A percentile compares a stretch with the other conserved stretches of the same genome.
Conservation (phyloP, 2,113 vertebrate genomes). For the Psittacus erithacus region DNA sequence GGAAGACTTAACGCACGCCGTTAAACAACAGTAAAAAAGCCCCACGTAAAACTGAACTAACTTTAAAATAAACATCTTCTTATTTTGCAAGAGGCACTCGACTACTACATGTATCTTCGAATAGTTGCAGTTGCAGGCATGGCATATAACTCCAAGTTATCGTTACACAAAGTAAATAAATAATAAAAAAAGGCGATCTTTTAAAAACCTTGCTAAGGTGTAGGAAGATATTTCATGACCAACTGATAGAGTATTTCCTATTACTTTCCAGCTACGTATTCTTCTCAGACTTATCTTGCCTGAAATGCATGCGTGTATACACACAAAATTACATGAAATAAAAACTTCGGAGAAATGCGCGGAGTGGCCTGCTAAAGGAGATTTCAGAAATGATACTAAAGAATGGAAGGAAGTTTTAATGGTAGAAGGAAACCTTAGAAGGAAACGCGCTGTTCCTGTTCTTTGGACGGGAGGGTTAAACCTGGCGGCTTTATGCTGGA, state of each 20-base stretch:
- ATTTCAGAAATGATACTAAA: neutral
- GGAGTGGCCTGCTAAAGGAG: neutral
- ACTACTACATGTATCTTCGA: neutral
- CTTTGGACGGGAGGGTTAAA: neutral
- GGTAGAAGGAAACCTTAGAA: neutral
- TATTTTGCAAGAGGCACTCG: neutral
- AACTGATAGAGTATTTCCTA: neutral
- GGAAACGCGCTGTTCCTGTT: neutral
- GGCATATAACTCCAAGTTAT: neutral
- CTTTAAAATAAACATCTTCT: neutral
- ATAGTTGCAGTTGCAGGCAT: neutral
- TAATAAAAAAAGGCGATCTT: neutral
- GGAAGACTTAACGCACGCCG: accelerated
- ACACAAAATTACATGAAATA: neutral
- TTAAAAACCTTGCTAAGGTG: neutral
- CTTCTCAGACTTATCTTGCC: neutral
- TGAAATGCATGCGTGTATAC: neutral
- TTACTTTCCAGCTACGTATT: neutral
- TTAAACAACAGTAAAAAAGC: neutral
- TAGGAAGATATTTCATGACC: neutral
- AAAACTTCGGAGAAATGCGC: neutral
- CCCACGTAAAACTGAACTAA: neutral
- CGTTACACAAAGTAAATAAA: neutral
- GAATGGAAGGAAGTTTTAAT: neutral
- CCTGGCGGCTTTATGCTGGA: neutral